phyloP scores from a whole-genome alignment of 2,113 vertebrate species.

The Tiliqua scincoides region DNA sequence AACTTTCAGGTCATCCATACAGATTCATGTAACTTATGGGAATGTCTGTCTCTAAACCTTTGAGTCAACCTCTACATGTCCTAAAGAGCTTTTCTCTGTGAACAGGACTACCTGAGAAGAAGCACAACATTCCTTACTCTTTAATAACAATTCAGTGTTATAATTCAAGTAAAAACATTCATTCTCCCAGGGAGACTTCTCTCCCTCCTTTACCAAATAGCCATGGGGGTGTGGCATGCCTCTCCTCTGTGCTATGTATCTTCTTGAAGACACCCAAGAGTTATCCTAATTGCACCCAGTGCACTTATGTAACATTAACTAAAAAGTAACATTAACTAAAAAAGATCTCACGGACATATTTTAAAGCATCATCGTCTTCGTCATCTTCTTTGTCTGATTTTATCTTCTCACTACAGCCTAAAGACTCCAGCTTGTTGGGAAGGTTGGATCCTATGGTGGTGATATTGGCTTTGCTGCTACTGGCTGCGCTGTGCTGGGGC shows the following conservation, averaged over 20 bases:
- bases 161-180: background rate
- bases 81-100: background rate
- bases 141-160: background rate
- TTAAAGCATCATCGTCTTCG: slow-evolving; percentile 65
- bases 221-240: no score
- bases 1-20: no score
- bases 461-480: accelerated
- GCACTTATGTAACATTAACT: slow-evolving; percentile 62
- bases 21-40: no score
- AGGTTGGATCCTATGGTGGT: accelerated
- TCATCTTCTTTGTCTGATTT: slow-evolving; percentile 24
- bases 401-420: background rate
- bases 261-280: background rate
- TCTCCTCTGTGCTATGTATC: no score
- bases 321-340: slow-evolving; percentile 77
- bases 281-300: background rate
- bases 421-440: accelerated
- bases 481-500: background rate
- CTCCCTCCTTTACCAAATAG: background rate
- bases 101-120: background rate
- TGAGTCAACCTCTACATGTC: no score
- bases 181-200: background rate
- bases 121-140: background rate
- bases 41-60: no score
- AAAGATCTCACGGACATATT: slow-evolving; percentile 80